These are phyloP conservation scores for Pollenia angustigena DNA, from an alignment of 2,888 invertebrate species.

Conservation along the genomic window DNA sequence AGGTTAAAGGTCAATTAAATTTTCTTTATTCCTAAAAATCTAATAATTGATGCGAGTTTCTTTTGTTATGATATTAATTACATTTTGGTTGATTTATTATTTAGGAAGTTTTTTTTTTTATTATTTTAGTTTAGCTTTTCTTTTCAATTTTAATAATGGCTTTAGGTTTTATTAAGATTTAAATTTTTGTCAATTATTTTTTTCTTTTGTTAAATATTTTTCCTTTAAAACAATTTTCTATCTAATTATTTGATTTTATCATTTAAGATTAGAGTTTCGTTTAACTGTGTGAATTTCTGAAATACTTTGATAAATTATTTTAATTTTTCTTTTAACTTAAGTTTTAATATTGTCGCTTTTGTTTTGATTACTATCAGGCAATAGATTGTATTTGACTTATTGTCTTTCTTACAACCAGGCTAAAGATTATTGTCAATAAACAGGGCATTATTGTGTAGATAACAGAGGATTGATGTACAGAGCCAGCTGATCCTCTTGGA, in stretches of 20 bases:
- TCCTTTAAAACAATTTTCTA: conserved; percentile 65
- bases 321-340: conserved; percentile 4
- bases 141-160: neutral
- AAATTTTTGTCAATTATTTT: neutral
- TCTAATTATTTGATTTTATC: conserved; percentile 34
- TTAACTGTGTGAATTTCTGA: neutral
- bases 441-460: conserved; percentile 74
- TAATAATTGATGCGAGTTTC: conserved; percentile 73
- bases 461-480: conserved; percentile 58
- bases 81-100: conserved; percentile 18
- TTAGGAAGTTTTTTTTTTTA: neutral
- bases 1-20: conserved; percentile 29
- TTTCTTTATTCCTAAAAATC: conserved; percentile 64
- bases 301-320: conserved; percentile 67
- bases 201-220: conserved; percentile 9
- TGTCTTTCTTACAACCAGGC: conserved; percentile 79
- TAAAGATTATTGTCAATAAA: conserved; percentile 78
- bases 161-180: conserved; percentile 17
- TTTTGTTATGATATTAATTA: conserved; percentile 46
- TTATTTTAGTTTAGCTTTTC: conserved; percentile 16
- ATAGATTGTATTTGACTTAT: conserved; percentile 70
- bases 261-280: neutral
- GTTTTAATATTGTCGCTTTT: conserved; percentile 9
- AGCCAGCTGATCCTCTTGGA: conserved; percentile 81
- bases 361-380: conserved; percentile 81